phyloP scores from a whole-genome alignment of 2,888 invertebrate genomes.

The Embidobia sp. region DNA sequence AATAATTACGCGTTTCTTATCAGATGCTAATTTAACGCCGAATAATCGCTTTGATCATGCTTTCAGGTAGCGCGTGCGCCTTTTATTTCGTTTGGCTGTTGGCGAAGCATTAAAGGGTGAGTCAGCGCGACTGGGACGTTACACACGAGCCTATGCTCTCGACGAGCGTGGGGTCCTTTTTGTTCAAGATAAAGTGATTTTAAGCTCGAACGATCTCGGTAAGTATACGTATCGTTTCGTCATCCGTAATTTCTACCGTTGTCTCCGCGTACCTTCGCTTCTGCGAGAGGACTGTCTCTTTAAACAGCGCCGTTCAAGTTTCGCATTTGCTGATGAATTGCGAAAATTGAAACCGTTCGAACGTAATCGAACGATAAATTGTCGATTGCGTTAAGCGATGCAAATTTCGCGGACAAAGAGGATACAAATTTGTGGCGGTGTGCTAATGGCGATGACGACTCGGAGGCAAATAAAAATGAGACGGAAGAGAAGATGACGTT shows the following conservation, averaged over 20 bases:
- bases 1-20: constrained; percentile 9
- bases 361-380: no score
- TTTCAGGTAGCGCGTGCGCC: background rate
- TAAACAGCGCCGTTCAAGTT: constrained; percentile 1
- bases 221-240: constrained; percentile 45
- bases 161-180: constrained; percentile 50
- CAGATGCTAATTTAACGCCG: constrained; percentile 13
- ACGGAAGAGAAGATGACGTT: no score
- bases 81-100: constrained; percentile 11
- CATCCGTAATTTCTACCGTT: constrained; percentile 48
- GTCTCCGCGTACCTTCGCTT: constrained; percentile 33
- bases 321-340: constrained; percentile 19
- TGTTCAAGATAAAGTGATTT: constrained; percentile 69
- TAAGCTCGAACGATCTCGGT: constrained; percentile 66
- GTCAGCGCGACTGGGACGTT: constrained; percentile 28
- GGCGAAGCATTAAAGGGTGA: constrained; percentile 24
- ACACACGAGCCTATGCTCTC: constrained; percentile 47
- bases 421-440: no score
- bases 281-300: constrained; percentile 1
- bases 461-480: no score
- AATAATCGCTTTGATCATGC: constrained; percentile 10
- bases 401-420: no score
- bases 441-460: no score
- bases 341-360: no score
- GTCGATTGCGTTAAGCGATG: no score